phyloP scores from a whole-genome alignment of 92 coral and sea anemone species.

The Porites rus region DNA sequence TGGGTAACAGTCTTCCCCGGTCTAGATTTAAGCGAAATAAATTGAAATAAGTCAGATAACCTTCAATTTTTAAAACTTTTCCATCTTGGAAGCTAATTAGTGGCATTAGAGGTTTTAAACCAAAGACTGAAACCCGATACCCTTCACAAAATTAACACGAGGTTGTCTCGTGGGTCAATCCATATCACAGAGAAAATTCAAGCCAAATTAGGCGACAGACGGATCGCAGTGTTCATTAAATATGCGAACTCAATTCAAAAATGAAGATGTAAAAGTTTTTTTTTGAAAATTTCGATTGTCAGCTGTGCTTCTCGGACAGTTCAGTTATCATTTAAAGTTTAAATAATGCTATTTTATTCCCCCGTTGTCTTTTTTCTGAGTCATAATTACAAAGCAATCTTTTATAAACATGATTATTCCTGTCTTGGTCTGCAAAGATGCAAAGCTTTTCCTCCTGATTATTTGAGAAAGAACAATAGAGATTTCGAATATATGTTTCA shows the following conservation, averaged over 20 bases:
- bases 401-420: background rate
- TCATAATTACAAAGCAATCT: background rate
- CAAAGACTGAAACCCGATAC: too few relatives aligned
- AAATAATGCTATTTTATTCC: too few relatives aligned
- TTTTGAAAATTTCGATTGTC: too few relatives aligned
- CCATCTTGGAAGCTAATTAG: background rate
- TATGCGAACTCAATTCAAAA: too few relatives aligned
- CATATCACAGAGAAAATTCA: background rate
- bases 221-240: too few relatives aligned
- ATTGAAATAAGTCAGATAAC: background rate
- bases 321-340: background rate
- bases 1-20: constrained; percentile 33
- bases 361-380: too few relatives aligned
- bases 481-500: background rate
- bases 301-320: background rate
- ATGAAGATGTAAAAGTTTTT: too few relatives aligned
- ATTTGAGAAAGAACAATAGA: too few relatives aligned
- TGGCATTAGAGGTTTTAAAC: background rate
- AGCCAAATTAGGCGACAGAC: background rate
- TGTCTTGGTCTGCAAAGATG: constrained; percentile 7
- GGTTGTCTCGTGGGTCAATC: background rate
- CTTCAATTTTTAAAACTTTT: background rate
- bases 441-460: too few relatives aligned
- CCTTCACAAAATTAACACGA: background rate
- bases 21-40: background rate